Percentiles rank a stretch among this genome's conserved stretches.
These are phyloP conservation scores for Heliconius erato DNA, from an alignment of 2,888 invertebrate species.

Conservation along the genomic window DNA sequence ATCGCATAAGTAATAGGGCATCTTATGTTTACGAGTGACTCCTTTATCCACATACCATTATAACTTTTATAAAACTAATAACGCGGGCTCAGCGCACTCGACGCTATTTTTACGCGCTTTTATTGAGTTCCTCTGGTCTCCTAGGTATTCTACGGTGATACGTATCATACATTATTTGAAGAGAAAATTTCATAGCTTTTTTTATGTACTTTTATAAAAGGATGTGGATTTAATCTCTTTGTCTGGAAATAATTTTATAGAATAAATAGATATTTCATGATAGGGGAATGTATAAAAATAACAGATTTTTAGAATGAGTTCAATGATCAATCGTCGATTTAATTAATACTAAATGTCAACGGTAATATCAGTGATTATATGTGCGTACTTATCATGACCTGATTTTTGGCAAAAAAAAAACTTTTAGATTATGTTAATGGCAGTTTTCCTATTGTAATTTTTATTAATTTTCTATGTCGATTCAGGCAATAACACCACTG, in stretches of 20 bases:
- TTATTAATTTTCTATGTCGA: neutral
- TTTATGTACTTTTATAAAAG: slow-evolving; percentile 2
- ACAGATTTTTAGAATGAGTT: neutral
- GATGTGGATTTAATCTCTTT: neutral
- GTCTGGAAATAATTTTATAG: neutral
- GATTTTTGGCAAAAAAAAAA: neutral
- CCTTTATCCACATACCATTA: slow-evolving; percentile 31
- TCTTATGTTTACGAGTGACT: slow-evolving; percentile 21
- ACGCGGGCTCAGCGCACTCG: slow-evolving; percentile 31
- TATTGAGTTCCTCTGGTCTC: slow-evolving; percentile 37
- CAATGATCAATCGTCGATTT: neutral
- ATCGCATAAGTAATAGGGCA: neutral
- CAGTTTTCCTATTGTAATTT: neutral
- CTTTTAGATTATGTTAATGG: too few relatives aligned
- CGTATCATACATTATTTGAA: slow-evolving; percentile 12
- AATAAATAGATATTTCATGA: neutral
- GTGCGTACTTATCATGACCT: neutral
- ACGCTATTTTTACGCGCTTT: slow-evolving; percentile 33
- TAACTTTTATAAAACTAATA: slow-evolving; percentile 48
- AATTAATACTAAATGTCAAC: neutral
- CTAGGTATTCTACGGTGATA: slow-evolving; percentile 15
- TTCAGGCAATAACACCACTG: slow-evolving; percentile 93
- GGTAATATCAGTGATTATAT: too few relatives aligned
- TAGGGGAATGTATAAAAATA: neutral
- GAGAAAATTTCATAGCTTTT: slow-evolving; percentile 31